Base-by-base conservation (phyloP, 2,113 vertebrate genomes). In the Oceanites oceanicus region DNA sequence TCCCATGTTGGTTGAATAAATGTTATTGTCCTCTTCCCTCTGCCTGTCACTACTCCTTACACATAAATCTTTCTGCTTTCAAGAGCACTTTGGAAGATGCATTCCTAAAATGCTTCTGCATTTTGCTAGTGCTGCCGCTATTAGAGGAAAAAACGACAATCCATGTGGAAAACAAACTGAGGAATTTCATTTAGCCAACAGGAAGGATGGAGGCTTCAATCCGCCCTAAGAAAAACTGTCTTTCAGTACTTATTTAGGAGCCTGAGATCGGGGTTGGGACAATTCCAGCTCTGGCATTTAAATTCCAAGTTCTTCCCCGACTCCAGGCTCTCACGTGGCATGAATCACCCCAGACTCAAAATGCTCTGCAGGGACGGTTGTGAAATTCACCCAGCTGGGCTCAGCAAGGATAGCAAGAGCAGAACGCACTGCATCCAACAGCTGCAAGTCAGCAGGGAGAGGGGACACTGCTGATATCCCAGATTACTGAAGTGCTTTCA, bases 401-500 rank as follows among this genome's bases (percentile, higher is more conserved):
- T 68, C 90, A 65, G 81, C 7, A 19, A 92, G 85, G 5, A 0
- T 30, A 66, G 83, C 38, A 47, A 40, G 72, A 92, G 63, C 86
- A 84, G 83, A 75, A 67, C 8, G 13, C 5, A 0, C 59, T 75
- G 86, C 80, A 77, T 94, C 86, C 71, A 76, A 62, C 76, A 96
- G 92, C 95, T 92, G 73, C 56, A 36, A 85, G 56, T 65, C 91
- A 92, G 89, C 86, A 44, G 89, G 76, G 88, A 94, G 52, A 82
- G 80, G 49, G 89, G 80, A 19, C 66, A 10, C 91, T 87, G 84
- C 93, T 84, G 76, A 75, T 89, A 96, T 23, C 61, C 80, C 92
- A 94, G 72, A 91, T 95, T 92, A 91, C 88, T 82, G 91, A 95
- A 81, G 92, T 66, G 89, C 66, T 94, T 92, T 82, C 86, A 92